Percentiles rank a stretch among this genome's conserved stretches.
Evolutionary conservation across 1,140 invertebrate species (phyloP).

Genomic region (Leptopilina clavipes): DNA sequence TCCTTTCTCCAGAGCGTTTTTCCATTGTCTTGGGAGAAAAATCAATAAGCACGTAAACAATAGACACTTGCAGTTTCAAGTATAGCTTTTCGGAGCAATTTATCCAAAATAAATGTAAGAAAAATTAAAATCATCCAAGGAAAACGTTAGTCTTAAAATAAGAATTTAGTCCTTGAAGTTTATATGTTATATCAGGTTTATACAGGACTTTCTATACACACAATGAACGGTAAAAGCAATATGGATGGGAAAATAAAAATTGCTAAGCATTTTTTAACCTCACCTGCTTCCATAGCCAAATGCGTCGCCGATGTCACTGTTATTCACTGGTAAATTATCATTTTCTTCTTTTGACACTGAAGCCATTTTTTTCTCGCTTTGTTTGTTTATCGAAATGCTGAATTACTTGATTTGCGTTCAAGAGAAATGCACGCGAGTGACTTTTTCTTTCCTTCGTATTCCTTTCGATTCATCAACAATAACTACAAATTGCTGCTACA

Average conservation of each 20-base stretch:
- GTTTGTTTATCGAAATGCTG: neutral
- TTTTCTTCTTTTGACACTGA: conserved; percentile 16
- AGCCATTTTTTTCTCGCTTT: conserved; percentile 13
- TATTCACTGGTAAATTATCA: conserved; percentile 58
- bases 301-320: conserved; percentile 62
- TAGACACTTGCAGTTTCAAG: neutral
- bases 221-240: neutral
- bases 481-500: neutral
- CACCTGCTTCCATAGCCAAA: conserved; percentile 66
- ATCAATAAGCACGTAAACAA: conserved; percentile 1
- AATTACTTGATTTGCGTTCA: conserved; percentile 5
- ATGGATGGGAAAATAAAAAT: conserved; percentile 21
- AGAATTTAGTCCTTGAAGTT: conserved; percentile 31
- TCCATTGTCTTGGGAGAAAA: conserved; percentile 16
- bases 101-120: neutral
- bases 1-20: neutral
- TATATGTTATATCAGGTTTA: neutral
- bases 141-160: conserved; percentile 17
- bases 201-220: conserved; percentile 2
- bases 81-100: neutral
- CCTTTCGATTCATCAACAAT: conserved; percentile 16
- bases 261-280: conserved; percentile 24
- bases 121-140: conserved; percentile 32
- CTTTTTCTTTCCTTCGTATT: neutral
- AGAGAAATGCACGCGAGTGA: neutral